Base-by-base conservation (phyloP, 1,140 invertebrate species). In the Drosophila lacteicornis region DNA sequence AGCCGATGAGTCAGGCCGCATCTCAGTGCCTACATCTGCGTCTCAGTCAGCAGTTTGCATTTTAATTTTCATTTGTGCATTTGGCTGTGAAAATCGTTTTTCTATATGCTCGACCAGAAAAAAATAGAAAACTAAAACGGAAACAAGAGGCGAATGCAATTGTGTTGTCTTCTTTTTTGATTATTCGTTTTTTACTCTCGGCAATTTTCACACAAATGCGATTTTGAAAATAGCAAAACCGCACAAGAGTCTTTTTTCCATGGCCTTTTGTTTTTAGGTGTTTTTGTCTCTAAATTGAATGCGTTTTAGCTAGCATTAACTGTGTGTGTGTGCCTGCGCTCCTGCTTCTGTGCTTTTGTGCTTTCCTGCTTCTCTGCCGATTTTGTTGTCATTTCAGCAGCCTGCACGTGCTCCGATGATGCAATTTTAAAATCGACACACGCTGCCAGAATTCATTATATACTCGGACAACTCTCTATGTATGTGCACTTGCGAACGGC, bases 41-140 rank as follows among this genome's bases (percentile, higher is more conserved):
- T 45, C 68, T 73, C 69, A 79, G 74, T 77, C 76, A 78, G 75
- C 76, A 79, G 59, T 78, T 80, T 80, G 75, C 69, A 79, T 80
- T 76, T 84, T 66, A 57, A 84, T 85, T 75, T 84, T 77, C 71
- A 82, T 82, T 56, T 87, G 79, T 86, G 82, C 82, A 86, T 87
- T 87, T 82, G 83, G 63, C 83, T 68, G 83, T 77, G 76, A 68
- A 82, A 87, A 88, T 74, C 63, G 82, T 51, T 70, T 84, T 84
- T 69, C 77, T 71, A 80, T 84, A 70, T 68, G 9, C 51, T 38
- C 19, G 19, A 70, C 12, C 40, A 51, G 22, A 36, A 51, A 46
- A 78, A 69, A 62, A 70, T 30, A 51, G 4, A 0, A 22, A 36
- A 36, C 33, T 36, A 36, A n/a, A 61, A 53, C 33, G 56, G 33